A percentile compares a stretch with the other conserved stretches of the same genome.
phyloP scores from a whole-genome alignment of 1,140 invertebrate genomes.

The roundworm (Caenorhabditis elegans) region WBcel235 BX284604.4:10801501-10802000 shows the following conservation, averaged over 20 bases:
- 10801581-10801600: too few species aligned
- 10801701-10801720: constrained; percentile 50
- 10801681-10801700: constrained; percentile 51
- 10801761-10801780: constrained; percentile 62
- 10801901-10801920: background rate
- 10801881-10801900: constrained; percentile 43
- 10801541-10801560: too few species aligned
- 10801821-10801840: constrained; percentile 61
- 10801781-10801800: constrained; percentile 49
- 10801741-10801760: constrained; percentile 56
- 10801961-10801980: background rate
- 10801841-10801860: constrained; percentile 56
- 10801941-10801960: background rate
- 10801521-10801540: too few species aligned
- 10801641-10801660: constrained; percentile 56
- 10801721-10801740: constrained; percentile 50
- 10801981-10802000: background rate
- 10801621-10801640: constrained; percentile 46
- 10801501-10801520: too few species aligned
- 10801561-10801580: too few species aligned
- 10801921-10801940: background rate
- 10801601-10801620: background rate
- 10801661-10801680: constrained; percentile 61
- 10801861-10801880: constrained; percentile 55
- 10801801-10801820: constrained; percentile 58